A percentile compares a stretch with the other conserved stretches of the same genome.
Evolutionary conservation across 2,113 vertebrate genomes (phyloP).

Genomic region (Pachycephala philippinensis): DNA sequence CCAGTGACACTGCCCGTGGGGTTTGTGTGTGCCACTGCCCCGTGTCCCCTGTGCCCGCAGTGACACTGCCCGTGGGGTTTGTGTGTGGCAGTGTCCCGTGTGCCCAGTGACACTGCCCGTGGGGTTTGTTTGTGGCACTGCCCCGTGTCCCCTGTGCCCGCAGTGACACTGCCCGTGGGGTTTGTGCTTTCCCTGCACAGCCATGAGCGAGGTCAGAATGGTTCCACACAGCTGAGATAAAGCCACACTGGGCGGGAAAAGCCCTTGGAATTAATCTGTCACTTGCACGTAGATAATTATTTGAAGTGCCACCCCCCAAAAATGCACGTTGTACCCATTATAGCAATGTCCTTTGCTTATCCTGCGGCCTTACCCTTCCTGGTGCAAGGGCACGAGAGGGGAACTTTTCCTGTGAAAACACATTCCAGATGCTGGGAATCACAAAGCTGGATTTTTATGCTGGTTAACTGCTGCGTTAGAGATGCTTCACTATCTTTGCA

Average conservation of each 20-base stretch:
- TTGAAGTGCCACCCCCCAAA: neutral
- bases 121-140: neutral
- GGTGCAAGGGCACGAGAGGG: neutral
- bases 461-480: neutral
- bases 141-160: neutral
- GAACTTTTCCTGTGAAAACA: neutral
- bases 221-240: neutral
- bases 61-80: too few species aligned
- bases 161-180: accelerated
- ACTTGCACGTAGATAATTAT: neutral
- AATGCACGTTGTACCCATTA: neutral
- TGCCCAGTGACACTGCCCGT: too few species aligned
- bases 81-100: too few species aligned
- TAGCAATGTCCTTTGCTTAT: neutral
- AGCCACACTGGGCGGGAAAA: neutral
- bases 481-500: neutral
- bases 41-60: too few species aligned
- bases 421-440: neutral
- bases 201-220: accelerated
- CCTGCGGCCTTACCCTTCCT: neutral
- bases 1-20: too few species aligned
- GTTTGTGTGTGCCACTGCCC: too few species aligned
- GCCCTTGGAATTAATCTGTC: neutral
- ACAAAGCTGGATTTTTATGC: neutral
- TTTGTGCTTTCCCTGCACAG: neutral